Evolutionary conservation across 2,113 vertebrate species (phyloP).

Genomic region (Phrynosoma platyrhinos): DNA sequence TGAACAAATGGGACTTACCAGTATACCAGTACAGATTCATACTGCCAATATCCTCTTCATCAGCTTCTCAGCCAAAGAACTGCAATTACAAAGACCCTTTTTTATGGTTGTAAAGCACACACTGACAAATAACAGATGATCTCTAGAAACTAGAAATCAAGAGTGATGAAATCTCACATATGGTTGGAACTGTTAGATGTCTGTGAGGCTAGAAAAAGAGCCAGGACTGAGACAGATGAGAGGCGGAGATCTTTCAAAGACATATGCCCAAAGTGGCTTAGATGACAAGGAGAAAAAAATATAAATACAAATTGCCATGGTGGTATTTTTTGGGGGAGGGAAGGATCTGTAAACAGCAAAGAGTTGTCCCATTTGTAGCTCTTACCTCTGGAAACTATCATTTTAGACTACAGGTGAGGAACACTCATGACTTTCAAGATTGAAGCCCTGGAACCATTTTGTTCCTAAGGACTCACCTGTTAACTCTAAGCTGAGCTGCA

Average conservation of each 20-base stretch:
- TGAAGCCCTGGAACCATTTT: no score
- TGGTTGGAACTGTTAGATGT: slow-evolving; percentile 11
- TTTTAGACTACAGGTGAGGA: neutral
- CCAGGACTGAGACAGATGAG: slow-evolving; percentile 15
- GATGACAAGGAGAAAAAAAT: neutral
- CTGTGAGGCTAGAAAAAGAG: slow-evolving; percentile 1
- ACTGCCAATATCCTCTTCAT: neutral
- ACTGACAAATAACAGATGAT: slow-evolving; percentile 25
- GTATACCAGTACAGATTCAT: neutral
- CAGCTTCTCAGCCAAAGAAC: neutral
- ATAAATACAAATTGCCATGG: neutral
- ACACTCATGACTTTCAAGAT: no score
- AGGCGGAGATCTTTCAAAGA: neutral
- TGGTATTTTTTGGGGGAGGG: neutral
- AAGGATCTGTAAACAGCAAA: neutral
- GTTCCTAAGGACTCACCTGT: no score
- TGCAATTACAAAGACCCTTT: neutral
- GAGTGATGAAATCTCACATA: slow-evolving; percentile 34
- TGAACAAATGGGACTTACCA: neutral
- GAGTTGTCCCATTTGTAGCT: neutral
- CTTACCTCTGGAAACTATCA: neutral
- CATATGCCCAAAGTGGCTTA: neutral
- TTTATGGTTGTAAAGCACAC: neutral
- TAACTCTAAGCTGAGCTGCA: no score
- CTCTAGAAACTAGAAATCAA: neutral